Percentiles rank a stretch among this genome's conserved stretches.
Conservation (phyloP, 2,888 invertebrate genomes). For the Allophyes oxyacanthae region DNA sequence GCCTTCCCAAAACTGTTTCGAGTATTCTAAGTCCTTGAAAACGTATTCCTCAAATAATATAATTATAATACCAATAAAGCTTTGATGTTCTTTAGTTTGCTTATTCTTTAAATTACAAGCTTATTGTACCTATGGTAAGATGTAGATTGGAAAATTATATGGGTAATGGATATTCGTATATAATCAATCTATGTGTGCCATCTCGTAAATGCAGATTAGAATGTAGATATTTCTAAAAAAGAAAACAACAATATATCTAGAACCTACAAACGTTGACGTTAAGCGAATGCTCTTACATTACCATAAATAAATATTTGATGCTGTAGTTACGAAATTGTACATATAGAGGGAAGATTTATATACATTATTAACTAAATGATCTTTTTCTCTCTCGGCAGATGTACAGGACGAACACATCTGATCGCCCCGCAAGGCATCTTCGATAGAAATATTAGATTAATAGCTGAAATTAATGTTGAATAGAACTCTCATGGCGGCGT, state of each 20-base stretch:
- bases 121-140: slow-evolving; percentile 40
- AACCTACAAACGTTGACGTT: neutral
- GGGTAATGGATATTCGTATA: slow-evolving; percentile 41
- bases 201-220: slow-evolving; percentile 41
- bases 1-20: slow-evolving; percentile 31
- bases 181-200: slow-evolving; percentile 38
- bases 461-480: slow-evolving; percentile 63
- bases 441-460: slow-evolving; percentile 63
- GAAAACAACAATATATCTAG: neutral
- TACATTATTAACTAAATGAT: slow-evolving; percentile 77
- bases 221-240: neutral
- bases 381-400: slow-evolving; percentile 91
- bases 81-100: slow-evolving; percentile 55
- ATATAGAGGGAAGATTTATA: slow-evolving; percentile 41
- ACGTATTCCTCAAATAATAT: slow-evolving; percentile 31
- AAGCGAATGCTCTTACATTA: neutral
- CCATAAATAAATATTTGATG: slow-evolving; percentile 1
- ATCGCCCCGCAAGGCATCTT: slow-evolving; percentile 78
- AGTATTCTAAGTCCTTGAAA: slow-evolving; percentile 24
- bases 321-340: slow-evolving; percentile 44
- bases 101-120: slow-evolving; percentile 43
- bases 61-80: slow-evolving; percentile 43
- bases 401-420: slow-evolving; percentile 93
- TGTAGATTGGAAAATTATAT: slow-evolving; percentile 43
- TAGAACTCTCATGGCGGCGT: slow-evolving; percentile 61